Evolutionary conservation across 2,113 vertebrate species (phyloP).

Genomic region (Notechis scutatus): DNA sequence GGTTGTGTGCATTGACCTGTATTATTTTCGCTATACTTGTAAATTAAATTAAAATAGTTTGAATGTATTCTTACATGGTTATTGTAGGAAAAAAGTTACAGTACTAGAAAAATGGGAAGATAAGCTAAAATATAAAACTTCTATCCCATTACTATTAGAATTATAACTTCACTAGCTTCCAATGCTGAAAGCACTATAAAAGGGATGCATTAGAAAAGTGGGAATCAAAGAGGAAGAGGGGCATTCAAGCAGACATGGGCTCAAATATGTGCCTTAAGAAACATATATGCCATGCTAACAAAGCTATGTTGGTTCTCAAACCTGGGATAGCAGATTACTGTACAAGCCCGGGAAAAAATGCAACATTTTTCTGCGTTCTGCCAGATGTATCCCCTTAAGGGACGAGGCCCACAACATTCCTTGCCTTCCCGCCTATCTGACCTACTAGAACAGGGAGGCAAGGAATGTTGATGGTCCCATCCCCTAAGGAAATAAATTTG

Average conservation of each 20-base stretch:
- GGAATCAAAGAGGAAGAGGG: not conserved
- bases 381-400: too few species aligned
- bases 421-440: too few species aligned
- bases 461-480: too few species aligned
- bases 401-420: too few species aligned
- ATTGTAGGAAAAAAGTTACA: not conserved
- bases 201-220: too few species aligned
- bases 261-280: not conserved
- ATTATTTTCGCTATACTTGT: not conserved
- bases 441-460: too few species aligned
- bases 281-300: not conserved
- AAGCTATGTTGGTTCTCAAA: not conserved
- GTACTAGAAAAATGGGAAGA: not conserved
- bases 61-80: not conserved
- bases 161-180: not conserved
- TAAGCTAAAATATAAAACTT: not conserved
- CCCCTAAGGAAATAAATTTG: too few species aligned
- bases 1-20: too few species aligned
- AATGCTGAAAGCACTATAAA: not conserved
- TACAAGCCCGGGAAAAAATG: not conserved
- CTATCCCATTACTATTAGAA: not conserved
- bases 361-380: not conserved
- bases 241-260: not conserved
- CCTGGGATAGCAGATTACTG: not conserved
- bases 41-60: not conserved